phyloP scores from a whole-genome alignment of 2,113 vertebrate genomes.

The Siniperca knerii region DNA sequence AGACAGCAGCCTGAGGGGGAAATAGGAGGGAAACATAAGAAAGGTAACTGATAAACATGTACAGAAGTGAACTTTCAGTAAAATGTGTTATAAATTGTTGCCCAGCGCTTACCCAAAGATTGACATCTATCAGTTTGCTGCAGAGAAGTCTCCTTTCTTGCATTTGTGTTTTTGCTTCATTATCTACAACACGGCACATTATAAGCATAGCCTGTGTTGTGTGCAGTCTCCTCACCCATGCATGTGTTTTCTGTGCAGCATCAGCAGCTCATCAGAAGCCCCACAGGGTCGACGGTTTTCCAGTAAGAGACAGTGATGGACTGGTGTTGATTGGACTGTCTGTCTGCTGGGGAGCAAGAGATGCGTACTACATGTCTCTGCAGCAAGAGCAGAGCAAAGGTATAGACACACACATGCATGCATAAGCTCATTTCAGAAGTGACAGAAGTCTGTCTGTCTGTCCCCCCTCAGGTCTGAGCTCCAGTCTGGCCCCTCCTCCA shows the following conservation, averaged over 20 bases:
- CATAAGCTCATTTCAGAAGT: background rate
- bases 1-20: conserved; percentile 73
- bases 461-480: conserved; percentile 86
- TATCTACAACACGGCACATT: background rate
- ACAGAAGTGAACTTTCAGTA: background rate
- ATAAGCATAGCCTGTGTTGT: background rate
- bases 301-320: conserved; percentile 85
- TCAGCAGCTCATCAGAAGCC: conserved; percentile 55
- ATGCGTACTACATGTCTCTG: conserved; percentile 94
- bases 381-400: conserved; percentile 89
- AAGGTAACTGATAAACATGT: conserved; percentile 83
- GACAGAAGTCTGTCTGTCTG: conserved; percentile 1
- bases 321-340: conserved; percentile 90
- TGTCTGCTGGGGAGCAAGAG: conserved; percentile 95
- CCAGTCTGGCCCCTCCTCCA: conserved; percentile 92
- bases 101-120: background rate
- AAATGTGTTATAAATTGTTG: background rate
- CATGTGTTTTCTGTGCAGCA: conserved; percentile 57
- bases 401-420: conserved; percentile 53
- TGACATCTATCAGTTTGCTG: background rate
- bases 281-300: conserved; percentile 85
- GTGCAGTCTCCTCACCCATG: background rate
- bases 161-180: background rate
- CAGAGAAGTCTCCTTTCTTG: background rate
- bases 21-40: conserved; percentile 87